Evolutionary conservation across 2,888 invertebrate species (phyloP).

Genomic region (Silvanus unidentatus): DNA sequence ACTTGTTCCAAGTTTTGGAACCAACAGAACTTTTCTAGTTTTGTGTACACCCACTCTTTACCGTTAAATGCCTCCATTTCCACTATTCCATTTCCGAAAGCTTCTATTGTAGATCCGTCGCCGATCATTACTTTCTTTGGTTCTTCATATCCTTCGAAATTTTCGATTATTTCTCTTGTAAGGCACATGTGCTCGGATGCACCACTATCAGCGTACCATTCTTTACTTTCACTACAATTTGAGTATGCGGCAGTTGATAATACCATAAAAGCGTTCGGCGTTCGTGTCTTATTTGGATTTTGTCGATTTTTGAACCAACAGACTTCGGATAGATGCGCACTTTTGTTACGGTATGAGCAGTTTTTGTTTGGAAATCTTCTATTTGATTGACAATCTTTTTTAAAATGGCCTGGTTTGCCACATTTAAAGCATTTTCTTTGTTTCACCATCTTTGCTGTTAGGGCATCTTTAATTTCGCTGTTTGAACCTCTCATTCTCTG

Average conservation of each 20-base stretch:
- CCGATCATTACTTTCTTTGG: conserved; percentile 21
- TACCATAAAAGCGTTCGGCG: conserved; percentile 11
- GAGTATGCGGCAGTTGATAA: not conserved
- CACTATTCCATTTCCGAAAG: conserved; percentile 25
- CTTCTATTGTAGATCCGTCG: conserved; percentile 15
- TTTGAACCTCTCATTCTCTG: conserved; percentile 13
- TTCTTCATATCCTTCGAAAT: conserved; percentile 6
- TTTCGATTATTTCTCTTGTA: conserved; percentile 5
- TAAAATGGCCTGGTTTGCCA: conserved; percentile 8
- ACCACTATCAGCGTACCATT: conserved; percentile 17
- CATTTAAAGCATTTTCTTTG: conserved; percentile 8
- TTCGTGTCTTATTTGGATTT: not conserved
- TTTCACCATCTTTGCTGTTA: conserved; percentile 3
- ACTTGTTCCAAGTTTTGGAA: conserved; percentile 10
- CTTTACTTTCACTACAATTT: not conserved
- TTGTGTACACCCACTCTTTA: conserved; percentile 2
- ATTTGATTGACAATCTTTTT: conserved; percentile 10
- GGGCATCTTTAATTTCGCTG: conserved; percentile 10
- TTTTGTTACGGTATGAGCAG: conserved; percentile 7
- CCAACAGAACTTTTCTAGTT: not conserved
- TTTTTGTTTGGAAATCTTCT: conserved; percentile 6
- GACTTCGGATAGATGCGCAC: conserved; percentile 7
- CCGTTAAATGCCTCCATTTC: conserved; percentile 27
- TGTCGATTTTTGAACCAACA: conserved; percentile 15
- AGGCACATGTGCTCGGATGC: conserved; percentile 17